A percentile compares a stretch with the other conserved stretches of the same genome.
Conservation (phyloP, 2,113 vertebrate species). For the Pavo muticus region DNA sequence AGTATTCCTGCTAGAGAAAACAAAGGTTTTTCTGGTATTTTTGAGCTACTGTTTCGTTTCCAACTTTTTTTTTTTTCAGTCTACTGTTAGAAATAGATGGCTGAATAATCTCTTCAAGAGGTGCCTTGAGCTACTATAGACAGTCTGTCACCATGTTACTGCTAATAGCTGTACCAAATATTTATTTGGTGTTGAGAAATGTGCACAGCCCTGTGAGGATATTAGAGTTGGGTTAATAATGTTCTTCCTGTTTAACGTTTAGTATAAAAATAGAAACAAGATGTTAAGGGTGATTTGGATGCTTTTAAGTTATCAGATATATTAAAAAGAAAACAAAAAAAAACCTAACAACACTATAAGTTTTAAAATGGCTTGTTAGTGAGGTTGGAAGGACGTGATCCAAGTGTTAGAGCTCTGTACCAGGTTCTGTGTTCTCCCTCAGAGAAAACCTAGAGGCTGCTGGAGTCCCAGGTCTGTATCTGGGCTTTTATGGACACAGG, state of each 20-base stretch:
- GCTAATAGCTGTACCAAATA: background rate
- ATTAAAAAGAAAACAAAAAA: background rate
- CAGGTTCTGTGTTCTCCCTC: background rate
- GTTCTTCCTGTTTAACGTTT: background rate
- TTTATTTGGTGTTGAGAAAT: background rate
- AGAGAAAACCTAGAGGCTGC: background rate
- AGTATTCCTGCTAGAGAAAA: background rate
- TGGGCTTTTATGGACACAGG: background rate
- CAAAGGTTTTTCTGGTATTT: background rate
- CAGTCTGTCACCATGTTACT: background rate
- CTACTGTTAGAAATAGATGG: background rate
- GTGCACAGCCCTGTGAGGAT: background rate
- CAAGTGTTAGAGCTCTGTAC: background rate
- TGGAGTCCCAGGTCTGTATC: background rate
- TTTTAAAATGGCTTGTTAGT: background rate
- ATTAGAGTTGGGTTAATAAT: background rate
- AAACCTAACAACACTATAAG: rapidly evolving
- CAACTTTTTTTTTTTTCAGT: background rate
- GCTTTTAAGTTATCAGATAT: background rate
- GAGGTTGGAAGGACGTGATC: background rate
- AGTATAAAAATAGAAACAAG: background rate
- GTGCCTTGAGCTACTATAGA: background rate
- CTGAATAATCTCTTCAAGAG: background rate
- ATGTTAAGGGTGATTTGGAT: background rate
- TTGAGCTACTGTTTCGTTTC: background rate